Percentiles rank a stretch among this genome's conserved stretches.
These are phyloP conservation scores for Venusia cambrica DNA, from an alignment of 2,888 invertebrate species.

Conservation along the genomic window DNA sequence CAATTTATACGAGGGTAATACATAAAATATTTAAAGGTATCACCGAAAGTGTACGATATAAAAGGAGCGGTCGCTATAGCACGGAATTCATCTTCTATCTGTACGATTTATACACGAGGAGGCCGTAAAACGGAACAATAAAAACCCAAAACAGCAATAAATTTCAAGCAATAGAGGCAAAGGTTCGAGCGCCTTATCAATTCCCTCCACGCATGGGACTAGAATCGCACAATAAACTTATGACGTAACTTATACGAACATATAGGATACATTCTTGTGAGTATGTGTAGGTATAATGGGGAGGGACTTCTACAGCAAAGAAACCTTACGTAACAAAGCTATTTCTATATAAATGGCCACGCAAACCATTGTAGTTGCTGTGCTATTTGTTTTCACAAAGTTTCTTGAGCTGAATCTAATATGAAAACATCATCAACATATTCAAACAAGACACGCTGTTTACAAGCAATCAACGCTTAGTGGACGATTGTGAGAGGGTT, in stretches of 20 bases:
- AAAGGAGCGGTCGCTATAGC: constrained; percentile 69
- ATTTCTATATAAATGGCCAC: constrained; percentile 3
- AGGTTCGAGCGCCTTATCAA: constrained; percentile 81
- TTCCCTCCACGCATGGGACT: constrained; percentile 73
- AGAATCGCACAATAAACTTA: constrained; percentile 74
- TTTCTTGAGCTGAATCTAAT: constrained; percentile 9
- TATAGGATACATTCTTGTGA: constrained; percentile 22
- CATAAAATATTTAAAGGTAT: constrained; percentile 49
- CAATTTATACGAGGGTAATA: constrained; percentile 33
- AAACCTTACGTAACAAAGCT: constrained; percentile 4
- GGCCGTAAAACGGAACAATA: constrained; percentile 82
- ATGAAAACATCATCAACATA: constrained; percentile 28
- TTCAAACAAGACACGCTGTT: constrained; percentile 63
- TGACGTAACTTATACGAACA: constrained; percentile 55
- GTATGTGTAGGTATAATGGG: constrained; percentile 19
- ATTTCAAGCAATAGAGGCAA: constrained; percentile 80
- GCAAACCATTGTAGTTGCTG: constrained; percentile 5
- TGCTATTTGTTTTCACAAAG: constrained; percentile 4
- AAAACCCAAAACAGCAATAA: constrained; percentile 83
- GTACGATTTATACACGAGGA: constrained; percentile 77
- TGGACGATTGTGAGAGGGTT: constrained; percentile 72
- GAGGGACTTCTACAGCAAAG: constrained; percentile 4
- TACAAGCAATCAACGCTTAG: constrained; percentile 78
- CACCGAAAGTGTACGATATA: constrained; percentile 57
- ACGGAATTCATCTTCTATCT: constrained; percentile 79